Evolutionary conservation across 2,888 invertebrate genomes (phyloP), one percentile per base, ranked within the genome.

Genomic region (Zaprionus bogoriensis): DNA sequence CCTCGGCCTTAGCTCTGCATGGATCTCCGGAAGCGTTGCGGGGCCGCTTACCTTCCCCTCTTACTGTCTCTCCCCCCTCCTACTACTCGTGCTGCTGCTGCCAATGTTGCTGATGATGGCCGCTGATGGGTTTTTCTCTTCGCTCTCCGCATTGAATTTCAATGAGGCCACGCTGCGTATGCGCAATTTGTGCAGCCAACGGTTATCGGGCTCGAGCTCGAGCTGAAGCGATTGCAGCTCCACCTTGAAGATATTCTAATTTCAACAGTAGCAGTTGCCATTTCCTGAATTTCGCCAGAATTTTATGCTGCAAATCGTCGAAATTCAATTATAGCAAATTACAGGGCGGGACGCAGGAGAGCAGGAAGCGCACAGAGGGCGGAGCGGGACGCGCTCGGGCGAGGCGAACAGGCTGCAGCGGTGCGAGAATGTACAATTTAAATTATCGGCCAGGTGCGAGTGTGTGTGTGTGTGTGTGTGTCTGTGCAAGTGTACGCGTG

Each of bases 321-420:
- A 66, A 85, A 82, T 81, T 73, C 79, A 75, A 81, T 79, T 84
- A 81, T 42, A 41, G 64, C 39, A 71, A 81, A 81, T 84, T 84
- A 77, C 63, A 52, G 78, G 50, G 22, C 3, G 2, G 22, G 36
- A 7, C 7, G 17, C 3, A 0, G 2, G 36, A 28, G 27, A n/a
- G 39, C 32, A 44, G 45, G 45, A 14, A 28, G 27, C n/a, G 39
- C 32, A 44, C 42, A 41, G 20, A 4, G 10, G 23, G 6, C 4
- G 38, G 9, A 9, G 1, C 10, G 23, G 32, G n/a, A n/a, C n/a
- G n/a, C n/a, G n/a, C n/a, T n/a, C n/a, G n/a, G n/a, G n/a, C n/a
- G n/a, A n/a, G n/a, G n/a, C n/a, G n/a, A 27, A 36, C 25, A 22
- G 36, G 4, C 47, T 30, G 20, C 22, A 30, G 46, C 12, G 4